phyloP scores from a whole-genome alignment of 1,140 invertebrate species.

The Drosophila neocordata region DNA sequence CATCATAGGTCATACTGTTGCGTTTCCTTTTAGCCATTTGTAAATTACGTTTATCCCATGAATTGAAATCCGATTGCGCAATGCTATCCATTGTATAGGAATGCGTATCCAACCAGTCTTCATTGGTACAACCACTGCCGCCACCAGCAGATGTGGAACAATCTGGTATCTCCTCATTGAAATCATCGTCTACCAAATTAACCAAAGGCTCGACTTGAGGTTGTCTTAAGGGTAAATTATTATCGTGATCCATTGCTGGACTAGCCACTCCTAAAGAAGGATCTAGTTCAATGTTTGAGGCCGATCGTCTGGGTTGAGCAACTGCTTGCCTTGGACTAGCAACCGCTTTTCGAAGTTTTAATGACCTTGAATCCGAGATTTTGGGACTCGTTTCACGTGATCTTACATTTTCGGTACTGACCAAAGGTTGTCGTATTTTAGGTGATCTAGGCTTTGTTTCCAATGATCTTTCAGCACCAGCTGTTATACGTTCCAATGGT shows the following conservation, averaged over 20 bases:
- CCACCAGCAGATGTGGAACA: neutral
- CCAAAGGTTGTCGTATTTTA: neutral
- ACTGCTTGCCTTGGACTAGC: constrained; percentile 5
- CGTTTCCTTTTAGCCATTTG: neutral
- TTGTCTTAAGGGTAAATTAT: too few species aligned
- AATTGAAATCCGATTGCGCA: neutral
- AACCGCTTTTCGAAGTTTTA: neutral
- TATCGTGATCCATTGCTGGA: too few species aligned
- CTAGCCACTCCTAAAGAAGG: neutral
- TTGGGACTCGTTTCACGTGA: too few species aligned
- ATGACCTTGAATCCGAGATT: neutral
- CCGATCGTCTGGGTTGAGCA: neutral
- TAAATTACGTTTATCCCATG: too few species aligned
- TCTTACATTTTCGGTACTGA: too few species aligned
- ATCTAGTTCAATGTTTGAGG: neutral
- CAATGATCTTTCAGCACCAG: neutral
- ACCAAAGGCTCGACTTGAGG: too few species aligned
- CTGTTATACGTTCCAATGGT: neutral
- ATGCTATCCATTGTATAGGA: too few species aligned
- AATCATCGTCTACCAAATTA: neutral
- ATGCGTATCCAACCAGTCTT: neutral
- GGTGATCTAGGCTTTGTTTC: neutral
- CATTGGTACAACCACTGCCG: neutral
- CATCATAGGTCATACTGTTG: neutral
- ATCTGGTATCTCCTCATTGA: neutral